Percentiles rank a stretch among this genome's conserved stretches.
Conservation (phyloP, 2,888 invertebrate genomes). For the Athalia rosae region DNA sequence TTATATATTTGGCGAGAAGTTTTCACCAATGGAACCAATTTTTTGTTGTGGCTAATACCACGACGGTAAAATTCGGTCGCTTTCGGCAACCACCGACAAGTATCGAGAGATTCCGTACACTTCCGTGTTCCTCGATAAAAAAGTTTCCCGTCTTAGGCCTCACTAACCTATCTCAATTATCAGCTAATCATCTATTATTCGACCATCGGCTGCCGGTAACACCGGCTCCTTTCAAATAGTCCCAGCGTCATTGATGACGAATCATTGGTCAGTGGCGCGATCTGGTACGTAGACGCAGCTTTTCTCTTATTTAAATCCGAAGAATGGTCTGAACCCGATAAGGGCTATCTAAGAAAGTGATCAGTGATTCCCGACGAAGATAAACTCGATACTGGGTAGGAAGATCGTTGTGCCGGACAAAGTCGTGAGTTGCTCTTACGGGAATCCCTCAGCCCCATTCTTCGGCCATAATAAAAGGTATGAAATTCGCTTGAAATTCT, state of each 20-base stretch:
- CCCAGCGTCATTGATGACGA: neutral
- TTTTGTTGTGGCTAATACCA: constrained; percentile 70
- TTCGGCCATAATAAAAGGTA: too few species aligned
- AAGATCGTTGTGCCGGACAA: too few species aligned
- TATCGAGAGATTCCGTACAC: constrained; percentile 51
- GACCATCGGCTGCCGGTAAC: neutral
- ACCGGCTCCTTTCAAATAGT: neutral
- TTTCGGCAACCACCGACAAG: constrained; percentile 56
- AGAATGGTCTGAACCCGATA: neutral
- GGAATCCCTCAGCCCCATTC: too few species aligned
- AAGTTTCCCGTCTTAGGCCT: neutral
- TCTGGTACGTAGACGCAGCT: neutral
- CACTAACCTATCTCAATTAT: too few species aligned
- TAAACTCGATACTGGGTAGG: too few species aligned
- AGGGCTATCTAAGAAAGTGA: too few species aligned
- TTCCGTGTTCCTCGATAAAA: constrained; percentile 7
- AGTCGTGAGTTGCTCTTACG: too few species aligned
- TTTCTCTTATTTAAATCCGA: neutral
- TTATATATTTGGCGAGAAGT: constrained; percentile 59
- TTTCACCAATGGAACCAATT: constrained; percentile 65
- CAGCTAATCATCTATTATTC: too few species aligned
- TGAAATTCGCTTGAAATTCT: too few species aligned
- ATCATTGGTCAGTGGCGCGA: neutral
- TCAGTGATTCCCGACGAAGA: too few species aligned
- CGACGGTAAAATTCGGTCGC: constrained; percentile 62